Conservation (phyloP, 2,888 invertebrate genomes). For the Dicranocentrus wangi region DNA sequence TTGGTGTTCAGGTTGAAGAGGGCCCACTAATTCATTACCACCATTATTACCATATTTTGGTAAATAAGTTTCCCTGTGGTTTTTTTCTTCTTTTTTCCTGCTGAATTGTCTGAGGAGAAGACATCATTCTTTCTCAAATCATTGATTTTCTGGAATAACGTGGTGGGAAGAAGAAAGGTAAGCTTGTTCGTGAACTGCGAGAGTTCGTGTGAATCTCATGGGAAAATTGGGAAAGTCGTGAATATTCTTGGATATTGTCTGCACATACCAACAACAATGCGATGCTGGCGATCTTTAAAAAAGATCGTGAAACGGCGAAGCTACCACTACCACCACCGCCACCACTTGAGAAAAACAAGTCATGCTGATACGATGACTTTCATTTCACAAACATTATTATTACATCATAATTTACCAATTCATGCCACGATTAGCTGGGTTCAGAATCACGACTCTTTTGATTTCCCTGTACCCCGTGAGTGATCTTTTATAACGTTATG, state of each 20-base stretch:
- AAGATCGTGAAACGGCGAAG: too few species aligned
- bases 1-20: conserved; percentile 18
- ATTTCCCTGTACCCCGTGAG: too few species aligned
- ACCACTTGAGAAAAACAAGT: conserved; percentile 38
- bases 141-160: conserved; percentile 28
- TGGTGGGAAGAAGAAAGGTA: background rate
- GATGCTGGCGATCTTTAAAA: too few species aligned
- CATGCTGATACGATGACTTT: conserved; percentile 53
- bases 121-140: conserved; percentile 13
- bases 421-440: conserved; percentile 41
- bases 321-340: background rate
- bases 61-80: conserved; percentile 34
- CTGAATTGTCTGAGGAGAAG: conserved; percentile 6
- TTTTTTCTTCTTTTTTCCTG: too few species aligned
- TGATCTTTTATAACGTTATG: too few species aligned
- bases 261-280: too few species aligned
- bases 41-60: conserved; percentile 18
- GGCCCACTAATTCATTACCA: conserved; percentile 32
- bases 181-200: background rate
- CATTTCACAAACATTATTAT: conserved; percentile 52
- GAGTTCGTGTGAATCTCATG: conserved; percentile 14
- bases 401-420: conserved; percentile 46
- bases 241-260: too few species aligned
- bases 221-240: conserved; percentile 54
- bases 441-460: conserved; percentile 42